Conservation (phyloP, 1,140 invertebrate species). For the Zaprionus africanus region DNA sequence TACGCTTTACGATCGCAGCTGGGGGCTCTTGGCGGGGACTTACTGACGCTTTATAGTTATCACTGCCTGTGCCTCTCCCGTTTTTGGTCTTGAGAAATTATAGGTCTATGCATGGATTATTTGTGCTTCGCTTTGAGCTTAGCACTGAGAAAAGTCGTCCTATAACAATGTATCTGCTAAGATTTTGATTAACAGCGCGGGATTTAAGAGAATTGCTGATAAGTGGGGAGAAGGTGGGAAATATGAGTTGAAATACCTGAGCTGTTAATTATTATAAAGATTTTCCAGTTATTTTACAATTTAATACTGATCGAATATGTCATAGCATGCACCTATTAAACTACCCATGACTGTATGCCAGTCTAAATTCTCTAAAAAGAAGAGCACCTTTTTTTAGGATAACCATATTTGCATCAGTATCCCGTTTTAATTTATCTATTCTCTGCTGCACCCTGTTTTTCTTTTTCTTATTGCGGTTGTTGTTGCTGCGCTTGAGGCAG, state of each 20-base stretch:
- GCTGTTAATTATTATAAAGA: neutral
- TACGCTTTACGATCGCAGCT: slow-evolving; percentile 31
- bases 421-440: neutral
- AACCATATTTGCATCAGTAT: slow-evolving; percentile 3
- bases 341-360: no score
- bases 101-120: slow-evolving; percentile 29
- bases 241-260: neutral
- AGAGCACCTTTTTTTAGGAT: neutral
- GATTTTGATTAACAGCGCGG: slow-evolving; percentile 2
- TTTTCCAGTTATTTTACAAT: no score
- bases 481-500: slow-evolving; percentile 11
- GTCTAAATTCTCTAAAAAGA: neutral
- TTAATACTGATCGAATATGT: no score
- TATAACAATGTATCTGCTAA: neutral
- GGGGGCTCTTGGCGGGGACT: neutral
- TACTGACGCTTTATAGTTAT: slow-evolving; percentile 15
- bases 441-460: neutral
- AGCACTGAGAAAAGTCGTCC: neutral
- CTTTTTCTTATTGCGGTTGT: neutral
- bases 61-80: neutral
- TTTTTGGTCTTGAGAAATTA: slow-evolving; percentile 30
- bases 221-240: slow-evolving; percentile 1
- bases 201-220: slow-evolving; percentile 8
- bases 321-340: no score
- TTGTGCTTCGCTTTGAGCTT: slow-evolving; percentile 18